Percentiles rank a stretch among this genome's conserved stretches.
These are phyloP conservation scores for Heterotis niloticus DNA, from an alignment of 2,113 vertebrate species.

Conservation along the genomic window DNA sequence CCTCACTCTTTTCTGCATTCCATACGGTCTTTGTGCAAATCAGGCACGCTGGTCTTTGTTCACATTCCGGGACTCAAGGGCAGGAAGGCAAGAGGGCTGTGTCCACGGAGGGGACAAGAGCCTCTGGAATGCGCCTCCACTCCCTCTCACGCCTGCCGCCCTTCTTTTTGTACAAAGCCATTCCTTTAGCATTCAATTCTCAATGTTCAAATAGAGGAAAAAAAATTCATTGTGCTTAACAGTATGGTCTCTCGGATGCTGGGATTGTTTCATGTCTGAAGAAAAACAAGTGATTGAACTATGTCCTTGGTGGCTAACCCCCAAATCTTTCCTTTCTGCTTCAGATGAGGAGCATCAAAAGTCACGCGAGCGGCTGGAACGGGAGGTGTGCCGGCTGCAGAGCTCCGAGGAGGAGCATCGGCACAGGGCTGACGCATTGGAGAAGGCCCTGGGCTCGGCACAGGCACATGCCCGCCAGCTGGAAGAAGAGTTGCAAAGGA, in stretches of 20 bases:
- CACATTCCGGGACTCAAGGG: slow-evolving; percentile 29
- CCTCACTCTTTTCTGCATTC: slow-evolving; percentile 17
- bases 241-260: background rate
- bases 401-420: slow-evolving; percentile 81
- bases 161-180: background rate
- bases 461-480: slow-evolving; percentile 77
- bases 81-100: slow-evolving; percentile 32
- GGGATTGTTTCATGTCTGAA: background rate
- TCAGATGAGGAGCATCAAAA: slow-evolving; percentile 84
- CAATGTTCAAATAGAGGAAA: background rate
- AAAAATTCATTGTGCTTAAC: background rate
- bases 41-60: slow-evolving; percentile 31
- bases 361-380: slow-evolving; percentile 80
- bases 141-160: background rate
- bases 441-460: slow-evolving; percentile 78
- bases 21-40: slow-evolving; percentile 21
- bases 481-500: slow-evolving; percentile 85
- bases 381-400: slow-evolving; percentile 74
- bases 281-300: background rate
- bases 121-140: slow-evolving; percentile 1
- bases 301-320: background rate
- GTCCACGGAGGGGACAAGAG: slow-evolving; percentile 5
- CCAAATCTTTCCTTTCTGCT: background rate
- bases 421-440: slow-evolving; percentile 78
- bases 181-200: background rate